Evolutionary conservation across 23 tunicate genomes (phyloP), one percentile per base, ranked within the genome.

Genomic region (Aplidium turbinatum): DNA sequence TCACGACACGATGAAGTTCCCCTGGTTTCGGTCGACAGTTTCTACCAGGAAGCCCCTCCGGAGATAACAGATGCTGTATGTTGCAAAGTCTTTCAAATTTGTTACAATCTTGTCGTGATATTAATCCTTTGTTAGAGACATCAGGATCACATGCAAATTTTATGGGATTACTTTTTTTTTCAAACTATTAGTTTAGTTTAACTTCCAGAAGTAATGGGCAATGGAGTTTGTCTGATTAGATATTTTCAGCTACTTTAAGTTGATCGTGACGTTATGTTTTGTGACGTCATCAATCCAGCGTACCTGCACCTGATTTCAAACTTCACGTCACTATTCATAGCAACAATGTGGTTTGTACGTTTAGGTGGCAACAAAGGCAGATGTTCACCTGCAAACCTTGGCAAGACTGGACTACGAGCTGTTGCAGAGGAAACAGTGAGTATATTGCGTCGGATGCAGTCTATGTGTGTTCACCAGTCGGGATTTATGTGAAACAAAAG

Each of bases 321-420:
- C n/a, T n/a, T n/a, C n/a, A n/a, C n/a, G n/a, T n/a, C n/a, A n/a
- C n/a, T n/a, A n/a, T n/a, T n/a, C n/a, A n/a, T n/a, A n/a, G n/a
- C n/a, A n/a, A n/a, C n/a, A n/a, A n/a, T n/a, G n/a, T 42, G 50
- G 11, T 42, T 9, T 27, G 13, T 60, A 27, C 20, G 4, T 47
- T 22, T 34, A 84, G 81, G 64, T 71, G 33, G 66, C 9, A 1
- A 90, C 97, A 9, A 84, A 58, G 36, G 7, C 58, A 18, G 56
- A 90, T 65, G 57, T 78, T 18, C 97, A 90, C 83, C 47, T 33
- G 9, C 84, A 66, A 78, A 83, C 85, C 11, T 35, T 90, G 24
- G 90, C 97, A 16, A 66, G 97, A 16, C 47, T 90, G 40, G 97
- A 84, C 58, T 84, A 80, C 75, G 97, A 90, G 58, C 33, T 90